Percentiles rank a stretch among this genome's conserved stretches.
These are phyloP conservation scores for Paratilapia polleni DNA, from an alignment of 2,113 vertebrate species.

Conservation along the genomic window DNA sequence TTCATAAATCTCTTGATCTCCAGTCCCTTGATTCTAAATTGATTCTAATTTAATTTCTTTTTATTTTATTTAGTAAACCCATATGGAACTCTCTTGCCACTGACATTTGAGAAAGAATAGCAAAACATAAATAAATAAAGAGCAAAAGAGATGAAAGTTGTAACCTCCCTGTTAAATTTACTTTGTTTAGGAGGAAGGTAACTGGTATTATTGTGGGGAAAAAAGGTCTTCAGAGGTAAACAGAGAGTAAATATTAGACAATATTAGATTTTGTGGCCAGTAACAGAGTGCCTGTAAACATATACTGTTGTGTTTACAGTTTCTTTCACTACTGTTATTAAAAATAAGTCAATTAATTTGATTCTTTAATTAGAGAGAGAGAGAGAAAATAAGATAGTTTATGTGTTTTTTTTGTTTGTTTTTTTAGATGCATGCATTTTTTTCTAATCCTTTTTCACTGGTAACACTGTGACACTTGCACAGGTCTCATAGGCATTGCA, in stretches of 20 bases:
- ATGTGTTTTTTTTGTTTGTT: too few species aligned
- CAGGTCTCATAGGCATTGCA: not conserved
- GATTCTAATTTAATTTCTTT: too few species aligned
- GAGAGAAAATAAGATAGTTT: too few species aligned
- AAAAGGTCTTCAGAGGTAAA: not conserved
- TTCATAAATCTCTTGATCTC: too few species aligned
- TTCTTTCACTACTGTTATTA: not conserved
- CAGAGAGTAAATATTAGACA: not conserved
- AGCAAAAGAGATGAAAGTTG: not conserved
- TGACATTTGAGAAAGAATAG: not conserved
- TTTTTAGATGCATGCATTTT: too few species aligned
- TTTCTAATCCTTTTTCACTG: not conserved
- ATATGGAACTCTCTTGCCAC: too few species aligned
- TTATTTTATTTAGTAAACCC: too few species aligned
- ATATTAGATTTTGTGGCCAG: not conserved
- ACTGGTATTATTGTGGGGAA: not conserved
- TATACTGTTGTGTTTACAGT: not conserved
- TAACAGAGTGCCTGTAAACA: not conserved
- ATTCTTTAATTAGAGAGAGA: not conserved
- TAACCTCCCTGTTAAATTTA: not conserved
- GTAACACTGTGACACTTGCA: not conserved
- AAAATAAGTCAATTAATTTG: not conserved
- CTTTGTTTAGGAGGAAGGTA: not conserved
- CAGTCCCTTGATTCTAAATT: too few species aligned
- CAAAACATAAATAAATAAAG: not conserved